These are phyloP conservation scores for Octonoba sinensis DNA, from an alignment of 2,888 invertebrate species.

Conservation along the genomic window DNA sequence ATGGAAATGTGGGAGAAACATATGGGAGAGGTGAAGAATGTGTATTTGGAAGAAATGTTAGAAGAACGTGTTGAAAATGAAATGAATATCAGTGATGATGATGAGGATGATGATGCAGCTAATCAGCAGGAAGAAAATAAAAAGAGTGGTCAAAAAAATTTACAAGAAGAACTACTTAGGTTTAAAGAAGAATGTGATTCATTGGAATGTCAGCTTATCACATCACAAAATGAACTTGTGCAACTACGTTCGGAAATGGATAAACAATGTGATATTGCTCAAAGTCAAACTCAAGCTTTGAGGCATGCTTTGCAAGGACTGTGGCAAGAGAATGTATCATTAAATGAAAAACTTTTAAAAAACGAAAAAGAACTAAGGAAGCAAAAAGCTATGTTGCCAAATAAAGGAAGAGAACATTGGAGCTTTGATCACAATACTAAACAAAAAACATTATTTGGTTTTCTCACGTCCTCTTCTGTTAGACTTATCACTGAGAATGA, in stretches of 20 bases:
- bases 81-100: constrained; percentile 88
- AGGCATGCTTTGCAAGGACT: constrained; percentile 76
- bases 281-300: constrained; percentile 83
- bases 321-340: constrained; percentile 69
- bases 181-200: constrained; percentile 86
- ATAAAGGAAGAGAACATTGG: background rate
- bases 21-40: constrained; percentile 83
- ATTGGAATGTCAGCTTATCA: constrained; percentile 89
- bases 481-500: constrained; percentile 59
- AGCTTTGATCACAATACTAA: background rate
- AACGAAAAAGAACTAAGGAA: constrained; percentile 17
- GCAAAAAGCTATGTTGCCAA: background rate
- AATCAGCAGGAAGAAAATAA: background rate
- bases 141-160: constrained; percentile 71
- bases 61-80: constrained; percentile 82
- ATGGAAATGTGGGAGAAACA: constrained; percentile 98
- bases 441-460: background rate
- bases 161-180: constrained; percentile 5
- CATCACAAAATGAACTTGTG: constrained; percentile 93
- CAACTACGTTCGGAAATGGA: constrained; percentile 85
- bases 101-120: constrained; percentile 68
- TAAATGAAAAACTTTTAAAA: constrained; percentile 30
- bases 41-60: constrained; percentile 78
- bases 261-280: constrained; percentile 84
- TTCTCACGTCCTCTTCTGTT: background rate